Percentiles rank a stretch among this genome's conserved stretches.
phyloP scores from a whole-genome alignment of 2,888 invertebrate genomes.

The Drosophila bunnanda region DNA sequence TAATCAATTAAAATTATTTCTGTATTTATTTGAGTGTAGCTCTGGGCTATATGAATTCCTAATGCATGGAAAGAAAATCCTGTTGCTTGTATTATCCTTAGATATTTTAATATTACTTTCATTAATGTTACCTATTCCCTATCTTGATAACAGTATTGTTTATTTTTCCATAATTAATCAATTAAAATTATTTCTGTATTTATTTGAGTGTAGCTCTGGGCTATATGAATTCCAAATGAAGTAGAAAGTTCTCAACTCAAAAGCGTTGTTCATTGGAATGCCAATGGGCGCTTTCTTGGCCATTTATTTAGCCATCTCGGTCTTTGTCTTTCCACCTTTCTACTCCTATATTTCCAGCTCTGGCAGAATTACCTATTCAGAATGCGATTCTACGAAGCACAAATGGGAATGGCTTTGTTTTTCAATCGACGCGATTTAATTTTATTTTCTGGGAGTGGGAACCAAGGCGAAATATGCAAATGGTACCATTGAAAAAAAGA shows the following conservation, averaged over 20 bases:
- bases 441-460: conserved; percentile 17
- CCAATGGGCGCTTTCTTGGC: conserved; percentile 53
- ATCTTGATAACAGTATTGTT: neutral
- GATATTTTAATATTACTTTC: no score
- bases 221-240: conserved; percentile 69
- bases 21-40: conserved; percentile 5
- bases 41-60: conserved; percentile 58
- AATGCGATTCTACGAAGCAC: conserved; percentile 30
- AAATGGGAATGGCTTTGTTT: conserved; percentile 35
- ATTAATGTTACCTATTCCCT: no score
- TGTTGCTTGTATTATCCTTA: no score
- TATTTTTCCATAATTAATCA: neutral
- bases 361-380: conserved; percentile 56
- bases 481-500: neutral
- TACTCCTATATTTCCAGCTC: neutral
- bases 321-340: neutral
- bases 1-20: no score
- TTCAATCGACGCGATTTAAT: conserved; percentile 1
- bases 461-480: conserved; percentile 13
- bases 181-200: neutral
- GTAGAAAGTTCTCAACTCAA: conserved; percentile 71
- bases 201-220: conserved; percentile 3
- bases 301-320: conserved; percentile 37
- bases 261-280: conserved; percentile 62
- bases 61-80: no score